Percentiles rank a stretch among this genome's conserved stretches.
phyloP scores from a whole-genome alignment of 1,140 invertebrate genomes.

The Eupristina koningsbergeri region DNA sequence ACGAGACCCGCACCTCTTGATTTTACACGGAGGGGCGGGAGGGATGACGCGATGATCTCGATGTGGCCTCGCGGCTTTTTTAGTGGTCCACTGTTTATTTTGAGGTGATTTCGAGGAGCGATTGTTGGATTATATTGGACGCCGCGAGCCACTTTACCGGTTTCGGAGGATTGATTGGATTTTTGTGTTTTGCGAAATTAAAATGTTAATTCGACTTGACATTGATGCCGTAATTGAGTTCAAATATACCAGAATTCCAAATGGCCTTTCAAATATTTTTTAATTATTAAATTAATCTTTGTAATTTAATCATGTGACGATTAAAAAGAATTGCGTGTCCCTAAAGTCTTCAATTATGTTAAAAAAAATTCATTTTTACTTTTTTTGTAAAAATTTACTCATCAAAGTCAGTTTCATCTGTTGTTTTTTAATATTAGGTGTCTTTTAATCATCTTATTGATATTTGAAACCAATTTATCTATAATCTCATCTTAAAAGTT shows the following conservation, averaged over 20 bases:
- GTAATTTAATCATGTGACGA: background rate
- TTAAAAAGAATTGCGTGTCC: background rate
- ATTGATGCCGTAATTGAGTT: background rate
- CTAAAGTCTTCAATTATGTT: background rate
- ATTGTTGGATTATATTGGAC: constrained; percentile 25
- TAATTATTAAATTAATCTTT: background rate
- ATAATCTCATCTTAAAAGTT: too few species aligned
- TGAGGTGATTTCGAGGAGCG: background rate
- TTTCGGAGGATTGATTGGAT: constrained; percentile 21
- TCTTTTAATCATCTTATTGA: too few species aligned
- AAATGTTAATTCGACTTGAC: constrained; percentile 35
- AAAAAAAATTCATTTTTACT: background rate
- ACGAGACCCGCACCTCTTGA: constrained; percentile 21
- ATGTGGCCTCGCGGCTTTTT: constrained; percentile 7
- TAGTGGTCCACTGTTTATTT: constrained; percentile 22
- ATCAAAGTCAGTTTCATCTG: too few species aligned
- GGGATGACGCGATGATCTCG: constrained; percentile 25
- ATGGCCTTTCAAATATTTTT: background rate
- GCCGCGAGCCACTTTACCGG: constrained; percentile 6
- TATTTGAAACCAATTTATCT: too few species aligned
- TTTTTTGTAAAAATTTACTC: too few species aligned
- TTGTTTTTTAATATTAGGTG: too few species aligned
- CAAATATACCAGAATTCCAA: background rate
- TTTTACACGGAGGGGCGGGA: constrained; percentile 31
- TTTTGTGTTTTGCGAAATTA: constrained; percentile 37